These are phyloP conservation scores for Hydrotaea diabolus DNA, from an alignment of 2,888 invertebrate genomes.

Conservation along the genomic window DNA sequence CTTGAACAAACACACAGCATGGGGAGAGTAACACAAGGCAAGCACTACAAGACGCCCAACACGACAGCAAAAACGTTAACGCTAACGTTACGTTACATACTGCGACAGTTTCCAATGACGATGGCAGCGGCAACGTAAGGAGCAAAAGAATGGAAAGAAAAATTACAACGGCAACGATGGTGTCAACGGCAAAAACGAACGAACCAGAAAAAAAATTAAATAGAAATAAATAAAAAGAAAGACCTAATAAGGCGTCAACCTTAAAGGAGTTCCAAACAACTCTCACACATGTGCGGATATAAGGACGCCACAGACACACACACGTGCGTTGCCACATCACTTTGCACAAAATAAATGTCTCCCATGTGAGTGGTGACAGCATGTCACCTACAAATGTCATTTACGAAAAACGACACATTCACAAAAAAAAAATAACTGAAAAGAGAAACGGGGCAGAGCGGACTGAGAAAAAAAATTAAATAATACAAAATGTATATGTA, in stretches of 20 bases:
- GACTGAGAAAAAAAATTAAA: conserved; percentile 46
- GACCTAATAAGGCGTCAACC: conserved; percentile 68
- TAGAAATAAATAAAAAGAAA: conserved; percentile 50
- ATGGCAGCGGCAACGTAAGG: background rate
- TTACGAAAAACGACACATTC: conserved; percentile 58
- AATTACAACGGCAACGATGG: conserved; percentile 40
- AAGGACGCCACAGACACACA: conserved; percentile 21
- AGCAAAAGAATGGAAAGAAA: conserved; percentile 17
- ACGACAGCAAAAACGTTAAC: conserved; percentile 44
- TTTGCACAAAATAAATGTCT: conserved; percentile 73
- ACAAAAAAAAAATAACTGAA: conserved; percentile 21
- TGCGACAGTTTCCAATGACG: conserved; percentile 19
- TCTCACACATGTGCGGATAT: conserved; percentile 15
- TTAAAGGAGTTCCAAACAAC: conserved; percentile 64
- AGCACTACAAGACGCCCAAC: conserved; percentile 63
- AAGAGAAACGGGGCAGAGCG: conserved; percentile 3
- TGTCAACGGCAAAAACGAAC: conserved; percentile 38
- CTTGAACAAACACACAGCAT: conserved; percentile 52
- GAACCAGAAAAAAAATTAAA: conserved; percentile 17
- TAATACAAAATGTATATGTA: conserved; percentile 66
- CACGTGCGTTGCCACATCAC: conserved; percentile 62
- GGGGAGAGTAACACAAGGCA: background rate
- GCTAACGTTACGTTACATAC: background rate
- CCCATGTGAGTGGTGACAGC: conserved; percentile 77
- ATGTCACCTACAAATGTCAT: conserved; percentile 76